Conservation (phyloP, 2,888 invertebrate genomes). For the Tinea semifulvella region DNA sequence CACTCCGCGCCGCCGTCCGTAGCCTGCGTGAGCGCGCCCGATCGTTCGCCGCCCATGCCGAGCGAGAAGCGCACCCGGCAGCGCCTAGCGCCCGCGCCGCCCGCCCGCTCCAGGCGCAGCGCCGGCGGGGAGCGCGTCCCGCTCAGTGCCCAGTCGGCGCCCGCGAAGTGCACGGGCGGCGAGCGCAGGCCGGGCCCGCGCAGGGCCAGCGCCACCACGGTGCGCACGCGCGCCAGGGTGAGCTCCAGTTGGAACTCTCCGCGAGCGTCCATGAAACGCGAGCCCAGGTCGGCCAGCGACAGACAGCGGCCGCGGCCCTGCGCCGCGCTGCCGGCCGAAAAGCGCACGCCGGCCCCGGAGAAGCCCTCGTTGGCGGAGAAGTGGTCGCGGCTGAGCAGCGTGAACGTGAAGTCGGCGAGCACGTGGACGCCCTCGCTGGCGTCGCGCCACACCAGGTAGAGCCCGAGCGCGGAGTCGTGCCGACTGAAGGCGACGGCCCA, state of each 20-base stretch:
- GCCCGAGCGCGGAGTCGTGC: constrained; percentile 75
- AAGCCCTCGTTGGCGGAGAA: constrained; percentile 84
- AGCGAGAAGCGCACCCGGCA: constrained; percentile 78
- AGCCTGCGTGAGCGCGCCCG: constrained; percentile 74
- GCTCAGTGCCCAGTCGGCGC: constrained; percentile 82
- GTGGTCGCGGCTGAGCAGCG: constrained; percentile 81
- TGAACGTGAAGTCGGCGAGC: constrained; percentile 83
- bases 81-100: constrained; percentile 83
- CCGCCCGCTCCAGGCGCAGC: constrained; percentile 73
- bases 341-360: constrained; percentile 77
- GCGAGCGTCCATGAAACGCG: constrained; percentile 79
- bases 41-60: constrained; percentile 73
- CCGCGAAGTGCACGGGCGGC: constrained; percentile 76
- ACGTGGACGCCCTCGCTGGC: constrained; percentile 76
- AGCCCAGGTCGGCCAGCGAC: constrained; percentile 73
- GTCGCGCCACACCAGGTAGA: constrained; percentile 80
- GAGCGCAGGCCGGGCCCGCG: constrained; percentile 66
- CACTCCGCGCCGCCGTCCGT: constrained; percentile 77
- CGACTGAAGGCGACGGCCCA: constrained; percentile 85
- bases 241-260: constrained; percentile 84
- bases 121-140: constrained; percentile 29
- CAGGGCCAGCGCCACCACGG: constrained; percentile 78
- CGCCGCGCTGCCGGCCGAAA: constrained; percentile 74
- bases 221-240: constrained; percentile 77
- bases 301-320: constrained; percentile 80